Conservation (phyloP, 2,113 vertebrate species). For the Zosterops borbonicus region DNA sequence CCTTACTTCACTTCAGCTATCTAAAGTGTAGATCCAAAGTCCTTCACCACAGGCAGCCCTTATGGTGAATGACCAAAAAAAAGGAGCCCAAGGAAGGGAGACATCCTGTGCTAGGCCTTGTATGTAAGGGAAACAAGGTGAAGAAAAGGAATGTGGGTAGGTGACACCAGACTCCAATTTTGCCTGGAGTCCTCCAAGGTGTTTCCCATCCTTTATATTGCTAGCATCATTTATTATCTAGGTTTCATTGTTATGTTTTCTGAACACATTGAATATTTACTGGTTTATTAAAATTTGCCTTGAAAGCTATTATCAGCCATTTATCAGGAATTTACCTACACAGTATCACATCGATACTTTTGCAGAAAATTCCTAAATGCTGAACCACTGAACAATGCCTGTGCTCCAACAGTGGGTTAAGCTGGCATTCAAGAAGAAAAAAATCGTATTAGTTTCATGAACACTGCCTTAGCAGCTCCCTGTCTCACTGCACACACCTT, state of each 20-base stretch:
- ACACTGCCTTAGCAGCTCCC: neutral
- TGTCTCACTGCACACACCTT: neutral
- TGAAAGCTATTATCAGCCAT: neutral
- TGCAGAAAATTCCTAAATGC: neutral
- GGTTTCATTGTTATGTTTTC: neutral
- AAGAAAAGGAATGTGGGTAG: neutral
- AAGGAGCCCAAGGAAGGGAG: neutral
- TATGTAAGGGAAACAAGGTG: accelerated
- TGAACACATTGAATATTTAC: neutral
- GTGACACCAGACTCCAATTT: neutral
- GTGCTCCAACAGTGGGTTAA: neutral
- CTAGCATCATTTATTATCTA: neutral
- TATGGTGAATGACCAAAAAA: neutral
- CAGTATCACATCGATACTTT: accelerated
- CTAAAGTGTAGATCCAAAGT: neutral
- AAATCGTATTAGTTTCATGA: neutral
- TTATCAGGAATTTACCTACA: neutral
- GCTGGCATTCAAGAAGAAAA: neutral
- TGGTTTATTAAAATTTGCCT: accelerated
- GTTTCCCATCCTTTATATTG: neutral
- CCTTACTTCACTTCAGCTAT: neutral
- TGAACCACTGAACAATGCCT: neutral
- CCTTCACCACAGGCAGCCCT: neutral
- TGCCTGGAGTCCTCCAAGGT: neutral
- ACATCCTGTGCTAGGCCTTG: accelerated